Base-by-base conservation (phyloP, 2,113 vertebrate species). In the Phyllostomus discolor region DNA sequence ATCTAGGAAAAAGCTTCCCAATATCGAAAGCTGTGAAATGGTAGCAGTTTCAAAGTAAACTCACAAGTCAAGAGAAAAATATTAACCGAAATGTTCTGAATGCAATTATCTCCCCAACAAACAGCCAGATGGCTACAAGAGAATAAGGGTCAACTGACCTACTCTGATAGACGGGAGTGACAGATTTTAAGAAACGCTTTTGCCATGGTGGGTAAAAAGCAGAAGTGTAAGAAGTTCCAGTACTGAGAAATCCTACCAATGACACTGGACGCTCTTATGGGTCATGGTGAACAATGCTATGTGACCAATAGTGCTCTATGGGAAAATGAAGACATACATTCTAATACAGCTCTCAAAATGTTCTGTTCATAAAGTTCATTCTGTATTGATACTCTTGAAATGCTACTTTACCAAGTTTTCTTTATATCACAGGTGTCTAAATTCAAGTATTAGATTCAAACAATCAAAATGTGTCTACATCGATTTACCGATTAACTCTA, bases 41-140 rank as follows among this genome's bases (percentile, higher is more conserved):
- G 76, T 83, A 66, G 31, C 38, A 54, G 87, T 91, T 91, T 86
- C 43, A 97, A 92, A 83, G 54, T 43, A 76, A 92, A 69, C 10
- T 82, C n/a, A 73, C 1, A 28, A 78, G 19, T 92, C 54, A 91
- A 91, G 28, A 94, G 59, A 92, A 89, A 95, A 95, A n/a, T 83
- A 76, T 20, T 82, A 76, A 64, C 12, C 22, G 67, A 10, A 15
- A 90, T 10, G 57, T 92, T 94, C 66, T 73, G 50, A 96, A 64
- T 76, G 80, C 72, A 66, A 12, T 91, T 86, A 78, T 41, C 62
- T 92, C 79, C 20, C 38, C 10, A 79, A 79, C 20, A 59, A 31
- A 80, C 24, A 33, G 52, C 28, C 76, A 88, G 70, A 83, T 57
- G 80, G 19, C 62, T 46, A 31, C 28, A 79, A 81, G 94, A 91